These are phyloP conservation scores for Metridium senile DNA, from an alignment of 92 coral and sea anemone genomes.

Conservation along the genomic window DNA sequence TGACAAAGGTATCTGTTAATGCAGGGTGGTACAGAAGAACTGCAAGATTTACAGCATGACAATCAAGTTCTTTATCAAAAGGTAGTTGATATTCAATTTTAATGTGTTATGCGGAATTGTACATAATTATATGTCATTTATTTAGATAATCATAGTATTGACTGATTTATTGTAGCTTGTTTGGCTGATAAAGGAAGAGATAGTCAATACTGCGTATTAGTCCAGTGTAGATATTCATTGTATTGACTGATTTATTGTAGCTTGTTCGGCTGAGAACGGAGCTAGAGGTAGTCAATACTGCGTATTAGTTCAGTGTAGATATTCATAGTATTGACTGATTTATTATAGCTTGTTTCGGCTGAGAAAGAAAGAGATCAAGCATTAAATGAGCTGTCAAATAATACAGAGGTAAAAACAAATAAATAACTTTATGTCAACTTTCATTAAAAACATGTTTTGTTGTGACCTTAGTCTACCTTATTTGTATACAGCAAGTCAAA, in stretches of 20 bases:
- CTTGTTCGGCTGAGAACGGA: too few species aligned
- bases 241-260: too few species aligned
- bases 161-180: too few species aligned
- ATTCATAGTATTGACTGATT: neutral
- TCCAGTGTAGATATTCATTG: too few species aligned
- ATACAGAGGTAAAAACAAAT: conserved; percentile 58
- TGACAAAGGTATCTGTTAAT: too few species aligned
- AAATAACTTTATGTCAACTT: neutral
- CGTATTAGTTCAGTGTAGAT: neutral
- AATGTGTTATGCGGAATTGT: too few species aligned
- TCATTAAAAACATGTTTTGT: neutral
- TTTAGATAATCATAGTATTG: too few species aligned
- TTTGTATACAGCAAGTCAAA: too few species aligned
- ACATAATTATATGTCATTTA: too few species aligned
- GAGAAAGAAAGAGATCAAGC: conserved; percentile 75
- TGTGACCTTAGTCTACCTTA: too few species aligned
- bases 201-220: too few species aligned
- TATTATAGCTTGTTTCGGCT: conserved; percentile 64
- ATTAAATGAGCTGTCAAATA: conserved; percentile 47
- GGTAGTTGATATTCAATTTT: conserved; percentile 37
- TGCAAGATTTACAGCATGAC: conserved; percentile 67
- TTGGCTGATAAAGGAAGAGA: too few species aligned
- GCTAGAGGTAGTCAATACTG: conserved; percentile 40
- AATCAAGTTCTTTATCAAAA: conserved; percentile 80
- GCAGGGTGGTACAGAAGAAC: conserved; percentile 60